Evolutionary conservation across 2,888 invertebrate species (phyloP).

Genomic region (Auanema freiburgensis): DNA sequence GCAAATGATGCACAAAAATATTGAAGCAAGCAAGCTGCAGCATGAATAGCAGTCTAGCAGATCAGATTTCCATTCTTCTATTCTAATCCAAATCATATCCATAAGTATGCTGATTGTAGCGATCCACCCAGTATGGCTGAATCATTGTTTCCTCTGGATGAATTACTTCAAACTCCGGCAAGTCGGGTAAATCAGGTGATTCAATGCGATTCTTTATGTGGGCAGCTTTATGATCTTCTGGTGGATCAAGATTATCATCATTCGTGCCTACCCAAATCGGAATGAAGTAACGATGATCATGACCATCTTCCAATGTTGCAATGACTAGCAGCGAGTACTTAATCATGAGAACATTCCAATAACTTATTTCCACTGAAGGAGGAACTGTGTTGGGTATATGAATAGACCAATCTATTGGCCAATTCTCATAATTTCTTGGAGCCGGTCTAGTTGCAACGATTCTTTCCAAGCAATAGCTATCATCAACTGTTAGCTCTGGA

Average conservation of each 20-base stretch:
- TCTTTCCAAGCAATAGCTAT: constrained; percentile 31
- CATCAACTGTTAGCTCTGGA: constrained; percentile 35
- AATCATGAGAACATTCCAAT: constrained; percentile 51
- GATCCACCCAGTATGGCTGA: constrained; percentile 53
- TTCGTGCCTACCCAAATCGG: constrained; percentile 55
- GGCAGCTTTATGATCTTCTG: constrained; percentile 11
- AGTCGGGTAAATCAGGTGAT: constrained; percentile 21
- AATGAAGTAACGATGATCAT: constrained; percentile 43
- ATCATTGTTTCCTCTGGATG: constrained; percentile 32
- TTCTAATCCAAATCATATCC: constrained; percentile 16
- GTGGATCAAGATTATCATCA: constrained; percentile 46
- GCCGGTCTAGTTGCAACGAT: constrained; percentile 23
- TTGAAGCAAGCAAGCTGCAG: too few species aligned
- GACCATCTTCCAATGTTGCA: constrained; percentile 39
- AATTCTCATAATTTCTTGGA: constrained; percentile 17
- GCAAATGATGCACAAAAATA: too few species aligned
- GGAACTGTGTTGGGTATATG: constrained; percentile 45
- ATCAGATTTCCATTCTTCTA: too few species aligned
- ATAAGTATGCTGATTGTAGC: constrained; percentile 50
- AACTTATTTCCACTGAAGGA: constrained; percentile 49
- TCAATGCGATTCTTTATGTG: constrained; percentile 4
- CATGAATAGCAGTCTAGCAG: too few species aligned
- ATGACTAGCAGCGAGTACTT: constrained; percentile 34
- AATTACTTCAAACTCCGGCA: constrained; percentile 53
- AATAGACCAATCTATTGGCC: constrained; percentile 32